Evolutionary conservation across 2,888 invertebrate species (phyloP).

Genomic region (Tiliacea aurago): DNA sequence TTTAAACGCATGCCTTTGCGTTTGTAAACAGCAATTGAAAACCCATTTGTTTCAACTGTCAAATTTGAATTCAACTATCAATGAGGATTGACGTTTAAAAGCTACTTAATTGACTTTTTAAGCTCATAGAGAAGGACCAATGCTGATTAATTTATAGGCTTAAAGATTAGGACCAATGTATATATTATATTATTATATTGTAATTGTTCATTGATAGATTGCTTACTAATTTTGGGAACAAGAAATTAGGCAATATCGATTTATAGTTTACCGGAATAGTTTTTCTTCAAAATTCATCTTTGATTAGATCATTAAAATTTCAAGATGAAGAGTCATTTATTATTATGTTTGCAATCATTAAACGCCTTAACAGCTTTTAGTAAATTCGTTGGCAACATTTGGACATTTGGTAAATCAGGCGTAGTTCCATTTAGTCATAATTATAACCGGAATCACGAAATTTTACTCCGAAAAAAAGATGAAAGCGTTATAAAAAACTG

Average conservation of each 20-base stretch:
- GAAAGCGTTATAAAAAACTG: conserved; percentile 51
- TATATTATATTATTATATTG: too few species aligned
- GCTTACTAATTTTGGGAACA: background rate
- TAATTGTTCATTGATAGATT: background rate
- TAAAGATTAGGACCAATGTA: too few species aligned
- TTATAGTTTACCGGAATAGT: background rate
- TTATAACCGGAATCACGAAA: conserved; percentile 32
- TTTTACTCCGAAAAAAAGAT: conserved; percentile 46
- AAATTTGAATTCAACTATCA: conserved; percentile 47
- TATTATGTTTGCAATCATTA: conserved; percentile 11
- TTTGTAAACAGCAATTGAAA: conserved; percentile 49
- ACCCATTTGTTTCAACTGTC: conserved; percentile 56
- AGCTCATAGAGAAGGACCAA: background rate
- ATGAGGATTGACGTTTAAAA: conserved; percentile 41
- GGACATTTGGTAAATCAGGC: conserved; percentile 26
- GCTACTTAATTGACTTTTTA: conserved; percentile 2
- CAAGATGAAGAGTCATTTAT: background rate
- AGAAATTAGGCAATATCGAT: background rate
- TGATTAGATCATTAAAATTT: background rate
- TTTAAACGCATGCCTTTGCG: conserved; percentile 46
- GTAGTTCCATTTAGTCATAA: conserved; percentile 47
- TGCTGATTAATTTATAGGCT: background rate
- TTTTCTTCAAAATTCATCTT: background rate
- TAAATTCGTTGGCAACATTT: conserved; percentile 19
- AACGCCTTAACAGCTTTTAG: conserved; percentile 2